Conservation (phyloP, 2,113 vertebrate species). For the Rhinopomastus cyanomelas region DNA sequence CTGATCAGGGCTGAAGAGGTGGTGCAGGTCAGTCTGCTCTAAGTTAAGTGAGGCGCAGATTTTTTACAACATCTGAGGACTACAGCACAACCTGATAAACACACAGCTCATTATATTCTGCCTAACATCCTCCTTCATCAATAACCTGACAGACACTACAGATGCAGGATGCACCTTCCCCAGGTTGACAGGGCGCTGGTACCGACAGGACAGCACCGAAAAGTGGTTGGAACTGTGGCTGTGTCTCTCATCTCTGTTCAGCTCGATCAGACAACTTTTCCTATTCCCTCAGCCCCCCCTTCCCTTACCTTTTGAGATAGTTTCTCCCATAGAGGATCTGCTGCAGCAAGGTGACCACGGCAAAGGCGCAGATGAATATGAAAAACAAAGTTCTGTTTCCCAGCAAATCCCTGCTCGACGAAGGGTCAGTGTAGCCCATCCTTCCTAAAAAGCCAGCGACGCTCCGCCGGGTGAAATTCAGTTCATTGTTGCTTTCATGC, state of each 20-base stretch:
- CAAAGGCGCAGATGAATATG: slow-evolving; percentile 98
- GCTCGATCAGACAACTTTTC: neutral
- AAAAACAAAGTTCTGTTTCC: slow-evolving; percentile 97
- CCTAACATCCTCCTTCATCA: neutral
- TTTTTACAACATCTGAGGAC: neutral
- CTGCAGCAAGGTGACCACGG: slow-evolving; percentile 94
- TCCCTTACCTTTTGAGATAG: slow-evolving; percentile 94
- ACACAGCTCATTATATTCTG: neutral
- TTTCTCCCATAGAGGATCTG: slow-evolving; percentile 97
- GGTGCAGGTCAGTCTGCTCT: neutral
- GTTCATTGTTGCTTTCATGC: slow-evolving; percentile 48
- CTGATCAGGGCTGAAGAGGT: neutral
- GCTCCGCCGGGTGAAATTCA: slow-evolving; percentile 64
- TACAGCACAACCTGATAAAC: neutral
- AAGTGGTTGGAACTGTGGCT: neutral
- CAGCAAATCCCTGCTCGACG: slow-evolving; percentile 88
- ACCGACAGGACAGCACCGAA: neutral
- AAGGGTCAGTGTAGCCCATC: slow-evolving; percentile 94
- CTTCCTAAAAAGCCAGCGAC: slow-evolving; percentile 50
- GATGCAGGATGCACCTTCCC: neutral
- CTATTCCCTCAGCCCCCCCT: slow-evolving; percentile 37
- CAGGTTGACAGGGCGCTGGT: neutral
- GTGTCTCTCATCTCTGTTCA: neutral
- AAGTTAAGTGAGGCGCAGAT: neutral
- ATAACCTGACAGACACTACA: neutral